These are phyloP conservation scores for Meleagris gallopavo DNA, from an alignment of 2,113 vertebrate genomes.

Conservation along the genomic window DNA sequence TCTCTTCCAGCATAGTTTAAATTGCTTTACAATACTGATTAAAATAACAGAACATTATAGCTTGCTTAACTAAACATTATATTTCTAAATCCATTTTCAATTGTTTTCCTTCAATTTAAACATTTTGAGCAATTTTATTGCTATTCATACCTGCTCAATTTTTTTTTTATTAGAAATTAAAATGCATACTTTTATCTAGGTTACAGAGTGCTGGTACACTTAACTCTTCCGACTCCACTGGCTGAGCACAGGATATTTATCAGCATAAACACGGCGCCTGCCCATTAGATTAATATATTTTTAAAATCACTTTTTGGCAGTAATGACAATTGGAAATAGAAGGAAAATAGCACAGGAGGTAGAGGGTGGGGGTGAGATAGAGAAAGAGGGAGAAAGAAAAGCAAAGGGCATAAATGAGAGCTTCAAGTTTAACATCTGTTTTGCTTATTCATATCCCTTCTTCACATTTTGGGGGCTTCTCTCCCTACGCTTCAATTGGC, in stretches of 20 bases:
- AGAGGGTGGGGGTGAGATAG: background rate
- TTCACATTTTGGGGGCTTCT: background rate
- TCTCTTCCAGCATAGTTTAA: constrained; percentile 71
- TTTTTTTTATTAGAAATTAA: constrained; percentile 82
- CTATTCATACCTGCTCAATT: constrained; percentile 79
- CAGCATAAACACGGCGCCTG: background rate
- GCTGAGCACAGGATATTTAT: background rate
- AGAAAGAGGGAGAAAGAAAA: background rate
- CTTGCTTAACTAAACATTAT: constrained; percentile 82
- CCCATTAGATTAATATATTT: background rate
- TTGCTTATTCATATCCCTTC: background rate
- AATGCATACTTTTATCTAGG: constrained; percentile 71
- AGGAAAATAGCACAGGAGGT: background rate
- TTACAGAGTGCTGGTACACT: constrained; percentile 24
- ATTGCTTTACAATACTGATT: constrained; percentile 79
- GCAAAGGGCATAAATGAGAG: background rate
- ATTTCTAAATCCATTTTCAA: constrained; percentile 82
- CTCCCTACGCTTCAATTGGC: accelerated
- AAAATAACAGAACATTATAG: constrained; percentile 80
- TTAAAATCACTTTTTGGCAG: background rate
- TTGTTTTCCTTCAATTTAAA: constrained; percentile 83
- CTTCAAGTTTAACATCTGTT: background rate
- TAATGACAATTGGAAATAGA: background rate
- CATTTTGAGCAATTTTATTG: constrained; percentile 82
- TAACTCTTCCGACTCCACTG: constrained; percentile 66